Base-by-base conservation (phyloP, 2,888 invertebrate species). In the Chydorus sphaericus region DNA sequence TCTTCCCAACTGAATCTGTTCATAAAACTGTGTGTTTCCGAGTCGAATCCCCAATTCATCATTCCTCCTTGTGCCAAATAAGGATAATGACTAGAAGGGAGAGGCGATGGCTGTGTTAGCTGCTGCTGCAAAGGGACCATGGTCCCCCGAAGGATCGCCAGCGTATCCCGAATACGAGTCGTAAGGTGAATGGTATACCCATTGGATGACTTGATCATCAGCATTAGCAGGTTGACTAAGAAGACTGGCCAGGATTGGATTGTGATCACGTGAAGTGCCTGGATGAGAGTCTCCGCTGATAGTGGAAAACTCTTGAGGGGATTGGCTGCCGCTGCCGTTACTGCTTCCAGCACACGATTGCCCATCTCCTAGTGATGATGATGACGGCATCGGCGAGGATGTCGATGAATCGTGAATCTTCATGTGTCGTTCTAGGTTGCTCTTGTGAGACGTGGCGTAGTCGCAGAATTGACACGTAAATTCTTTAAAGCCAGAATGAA, bases 361-460 rank as follows among this genome's bases (percentile, higher is more conserved):
- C n/a, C n/a, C n/a, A n/a, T n/a, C n/a, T n/a, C n/a, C n/a, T n/a
- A n/a, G n/a, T n/a, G n/a, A n/a, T n/a, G n/a, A n/a, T n/a, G n/a
- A n/a, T n/a, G n/a, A n/a, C n/a, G n/a, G n/a, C n/a, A n/a, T n/a
- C 6, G 44, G 26, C 26, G 44, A 26, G 20, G 39, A 39, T 8
- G 39, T n/a, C 10, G 44, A 23, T 14, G 36, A 31, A 18, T 33
- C 49, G 23, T 55, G 55, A 5, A 55, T 55, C 36, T 55, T 55
- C 55, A 68, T 66, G 60, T 72, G 72, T 4, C 72, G 60, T 48
- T 70, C 69, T 49, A 72, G 62, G 60, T 72, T 72, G 58, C 69
- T 69, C 60, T 72, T 71, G 61, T 72, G 71, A 56, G 70, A 70
- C 5, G 70, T 70, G 33, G 69, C 68, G 60, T 72, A 72, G 16